Evolutionary conservation across 1,140 invertebrate species (phyloP), one percentile per base, ranked within the genome.

Genomic region (Mya arenaria): DNA sequence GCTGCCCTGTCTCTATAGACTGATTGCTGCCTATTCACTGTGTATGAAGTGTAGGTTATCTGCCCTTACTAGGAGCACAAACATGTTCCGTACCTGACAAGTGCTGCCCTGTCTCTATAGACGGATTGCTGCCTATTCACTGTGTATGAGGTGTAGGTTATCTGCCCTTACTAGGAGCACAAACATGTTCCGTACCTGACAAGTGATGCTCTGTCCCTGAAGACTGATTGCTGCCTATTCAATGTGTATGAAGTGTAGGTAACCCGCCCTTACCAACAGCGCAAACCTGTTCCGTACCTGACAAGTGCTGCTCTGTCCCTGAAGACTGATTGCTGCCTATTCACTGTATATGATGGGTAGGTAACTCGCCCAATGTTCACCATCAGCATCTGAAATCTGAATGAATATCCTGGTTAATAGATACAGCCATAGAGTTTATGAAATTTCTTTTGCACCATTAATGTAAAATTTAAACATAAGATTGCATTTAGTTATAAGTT

Each of bases 281-380:
- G 0, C 19, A 19, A 32, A 78, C 52, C 25, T 74, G 1, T 55
- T 44, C n/a, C 58, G 80, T 86, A 93, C 91, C 89, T 90, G 30
- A 94, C 84, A 5, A 95, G 84, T 69, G 92, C 91, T 19, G 94
- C 89, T 82, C 93, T 89, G 34, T 85, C 84, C 25, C 66, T 39
- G 86, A 94, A 94, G 30, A 94, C 92, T 17, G 83, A 63, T 19
- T 81, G 89, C 28, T 88, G 75, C 86, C 91, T 93, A 37, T 89
- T 91, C n/a, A 93, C 90, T 8, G 83, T 91, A 83, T 93, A 94
- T 0, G 73, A 56, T 25, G 94, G 94, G 86, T 93, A 94, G 37
- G 89, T 89, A 72, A 94, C 87, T 79, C 92, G 89, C 4, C 94
- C 94, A 41, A 93, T 91, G 78, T 94, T 94, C 4, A 93, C 92